These are phyloP conservation scores for Stratiolaelaps scimitus DNA, from an alignment of 1,140 invertebrate genomes.

Conservation along the genomic window DNA sequence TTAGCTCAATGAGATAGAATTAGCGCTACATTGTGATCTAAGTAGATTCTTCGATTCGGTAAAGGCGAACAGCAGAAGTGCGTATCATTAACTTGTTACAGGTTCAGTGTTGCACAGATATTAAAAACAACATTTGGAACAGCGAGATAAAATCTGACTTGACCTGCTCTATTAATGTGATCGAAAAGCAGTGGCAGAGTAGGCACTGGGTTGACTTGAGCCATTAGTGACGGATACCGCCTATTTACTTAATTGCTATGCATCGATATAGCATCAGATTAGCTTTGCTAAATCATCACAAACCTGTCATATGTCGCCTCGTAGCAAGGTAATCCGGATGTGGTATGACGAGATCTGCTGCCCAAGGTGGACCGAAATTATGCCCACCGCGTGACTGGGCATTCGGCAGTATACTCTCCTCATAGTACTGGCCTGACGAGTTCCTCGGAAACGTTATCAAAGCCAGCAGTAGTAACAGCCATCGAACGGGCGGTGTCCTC, in stretches of 20 bases:
- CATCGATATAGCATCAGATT: too few species aligned
- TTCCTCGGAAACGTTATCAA: too few species aligned
- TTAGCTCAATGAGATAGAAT: too few species aligned
- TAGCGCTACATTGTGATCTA: too few species aligned
- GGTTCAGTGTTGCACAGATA: too few species aligned
- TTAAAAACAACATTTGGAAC: too few species aligned
- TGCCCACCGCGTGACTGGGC: not conserved
- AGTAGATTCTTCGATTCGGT: too few species aligned
- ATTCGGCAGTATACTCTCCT: constrained; percentile 19
- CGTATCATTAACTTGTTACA: too few species aligned
- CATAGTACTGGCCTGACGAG: constrained; percentile 2
- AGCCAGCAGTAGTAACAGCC: too few species aligned
- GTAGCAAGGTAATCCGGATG: constrained; percentile 13
- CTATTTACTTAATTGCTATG: too few species aligned
- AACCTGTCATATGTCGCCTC: constrained; percentile 11
- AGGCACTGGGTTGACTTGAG: not conserved
- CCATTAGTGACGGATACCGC: not conserved
- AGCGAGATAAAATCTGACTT: not conserved
- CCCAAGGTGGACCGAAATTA: constrained; percentile 12
- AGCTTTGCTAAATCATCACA: not conserved
- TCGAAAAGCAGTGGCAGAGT: not conserved
- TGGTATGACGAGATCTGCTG: constrained; percentile 15
- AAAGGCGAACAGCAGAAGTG: too few species aligned
- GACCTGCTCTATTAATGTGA: not conserved
- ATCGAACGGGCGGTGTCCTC: too few species aligned